These are phyloP conservation scores for Euglossa dilemma DNA, from an alignment of 1,140 invertebrate species.

Conservation along the genomic window DNA sequence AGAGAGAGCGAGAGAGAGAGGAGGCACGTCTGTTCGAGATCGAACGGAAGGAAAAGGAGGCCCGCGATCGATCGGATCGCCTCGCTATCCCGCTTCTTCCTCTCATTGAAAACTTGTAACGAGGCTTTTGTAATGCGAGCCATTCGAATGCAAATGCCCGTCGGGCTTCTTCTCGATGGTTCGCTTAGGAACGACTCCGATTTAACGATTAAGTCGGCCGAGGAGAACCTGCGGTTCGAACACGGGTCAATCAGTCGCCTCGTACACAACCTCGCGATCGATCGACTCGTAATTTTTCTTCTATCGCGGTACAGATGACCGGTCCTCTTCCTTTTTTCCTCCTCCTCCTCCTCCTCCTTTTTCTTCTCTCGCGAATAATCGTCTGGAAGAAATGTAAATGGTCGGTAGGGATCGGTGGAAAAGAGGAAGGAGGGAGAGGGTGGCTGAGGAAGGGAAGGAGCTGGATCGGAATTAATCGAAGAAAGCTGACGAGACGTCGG, in stretches of 20 bases:
- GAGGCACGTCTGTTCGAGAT: neutral
- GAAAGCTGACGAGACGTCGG: neutral
- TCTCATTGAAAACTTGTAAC: slow-evolving; percentile 47
- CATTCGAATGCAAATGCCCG: slow-evolving; percentile 46
- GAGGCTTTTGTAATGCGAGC: slow-evolving; percentile 39
- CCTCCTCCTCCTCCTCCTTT: too few relatives aligned
- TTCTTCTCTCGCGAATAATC: neutral
- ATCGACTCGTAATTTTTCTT: neutral
- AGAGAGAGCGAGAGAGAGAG: neutral
- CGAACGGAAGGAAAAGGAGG: neutral
- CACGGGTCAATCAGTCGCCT: neutral
- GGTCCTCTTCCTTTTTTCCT: neutral
- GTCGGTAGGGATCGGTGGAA: neutral
- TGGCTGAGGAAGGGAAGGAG: neutral
- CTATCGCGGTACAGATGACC: too few relatives aligned
- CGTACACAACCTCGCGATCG: neutral
- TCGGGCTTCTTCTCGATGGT: slow-evolving; percentile 30
- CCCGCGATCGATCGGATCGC: slow-evolving; percentile 25
- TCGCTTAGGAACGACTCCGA: slow-evolving; percentile 4
- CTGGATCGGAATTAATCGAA: neutral
- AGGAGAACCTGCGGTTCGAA: slow-evolving; percentile 1
- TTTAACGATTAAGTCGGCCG: slow-evolving; percentile 24
- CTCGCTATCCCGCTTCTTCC: neutral
- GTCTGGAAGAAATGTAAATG: neutral
- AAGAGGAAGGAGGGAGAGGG: too few relatives aligned